These are phyloP conservation scores for Microplitis demolitor DNA, from an alignment of 1,140 invertebrate genomes.

Conservation along the genomic window DNA sequence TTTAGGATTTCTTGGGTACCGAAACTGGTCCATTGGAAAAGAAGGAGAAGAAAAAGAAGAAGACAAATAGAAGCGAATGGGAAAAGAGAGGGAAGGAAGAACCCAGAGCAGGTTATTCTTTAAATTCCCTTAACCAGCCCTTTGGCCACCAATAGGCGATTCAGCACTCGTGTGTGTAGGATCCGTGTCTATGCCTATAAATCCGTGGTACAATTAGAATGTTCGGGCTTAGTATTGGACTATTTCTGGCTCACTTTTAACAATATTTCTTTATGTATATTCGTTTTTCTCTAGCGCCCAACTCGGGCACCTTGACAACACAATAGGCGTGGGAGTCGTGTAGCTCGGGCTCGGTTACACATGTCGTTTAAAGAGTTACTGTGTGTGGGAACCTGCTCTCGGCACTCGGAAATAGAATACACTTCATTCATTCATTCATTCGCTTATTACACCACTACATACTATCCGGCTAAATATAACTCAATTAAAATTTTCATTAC, in stretches of 20 bases:
- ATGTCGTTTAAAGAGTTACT: conserved; percentile 48
- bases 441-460: not conserved
- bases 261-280: conserved; percentile 12
- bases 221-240: not conserved
- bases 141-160: conserved; percentile 50
- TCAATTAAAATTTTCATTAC: no score
- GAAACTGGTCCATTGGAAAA: conserved; percentile 45
- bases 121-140: conserved; percentile 39
- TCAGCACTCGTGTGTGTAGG: conserved; percentile 20
- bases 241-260: conserved; percentile 30
- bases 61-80: no score
- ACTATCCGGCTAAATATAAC: no score
- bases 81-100: not conserved
- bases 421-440: conserved; percentile 12
- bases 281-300: conserved; percentile 17
- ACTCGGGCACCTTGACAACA: conserved; percentile 41
- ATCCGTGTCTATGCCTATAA: not conserved
- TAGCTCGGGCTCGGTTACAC: conserved; percentile 44
- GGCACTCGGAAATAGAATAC: conserved; percentile 22
- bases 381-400: conserved; percentile 27
- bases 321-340: conserved; percentile 58
- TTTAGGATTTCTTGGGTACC: conserved; percentile 27
- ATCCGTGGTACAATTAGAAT: conserved; percentile 9
- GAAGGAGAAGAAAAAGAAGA: no score
- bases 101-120: conserved; percentile 33